A percentile compares a stretch with the other conserved stretches of the same genome.
phyloP scores from a whole-genome alignment of 1,140 invertebrate genomes.

The Hyles vespertilio region DNA sequence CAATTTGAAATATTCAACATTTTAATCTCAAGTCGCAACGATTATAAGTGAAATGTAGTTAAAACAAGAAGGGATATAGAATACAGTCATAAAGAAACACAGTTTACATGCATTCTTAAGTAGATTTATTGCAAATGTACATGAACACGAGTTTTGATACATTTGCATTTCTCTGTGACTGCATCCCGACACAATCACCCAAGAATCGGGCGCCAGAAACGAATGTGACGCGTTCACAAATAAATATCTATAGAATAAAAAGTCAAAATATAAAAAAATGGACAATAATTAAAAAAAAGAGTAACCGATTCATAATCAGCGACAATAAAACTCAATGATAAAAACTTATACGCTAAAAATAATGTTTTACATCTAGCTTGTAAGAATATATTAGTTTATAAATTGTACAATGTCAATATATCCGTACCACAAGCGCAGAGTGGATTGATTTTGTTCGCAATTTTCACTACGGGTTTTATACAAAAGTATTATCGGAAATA shows the following conservation, averaged over 20 bases:
- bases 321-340: conserved; percentile 26
- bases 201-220: too few relatives aligned
- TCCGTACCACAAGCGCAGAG: too few relatives aligned
- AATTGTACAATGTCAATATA: conserved; percentile 48
- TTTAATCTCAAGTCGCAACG: conserved; percentile 11
- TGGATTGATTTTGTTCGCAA: conserved; percentile 7
- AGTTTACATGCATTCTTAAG: background rate
- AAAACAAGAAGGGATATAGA: background rate
- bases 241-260: conserved; percentile 23
- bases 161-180: too few relatives aligned
- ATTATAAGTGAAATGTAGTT: conserved; percentile 12
- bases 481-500: background rate
- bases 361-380: conserved; percentile 34
- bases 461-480: conserved; percentile 7
- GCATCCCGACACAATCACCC: too few relatives aligned
- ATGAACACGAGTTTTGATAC: too few relatives aligned
- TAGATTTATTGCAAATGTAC: background rate
- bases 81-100: background rate
- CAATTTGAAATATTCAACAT: too few relatives aligned
- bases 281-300: conserved; percentile 12
- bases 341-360: conserved; percentile 39
- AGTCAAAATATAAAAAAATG: conserved; percentile 31
- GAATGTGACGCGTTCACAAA: background rate
- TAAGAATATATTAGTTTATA: conserved; percentile 50
- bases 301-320: conserved; percentile 58